These are phyloP conservation scores for Nycticebus coucang DNA, from an alignment of 2,113 vertebrate genomes.

Conservation along the genomic window DNA sequence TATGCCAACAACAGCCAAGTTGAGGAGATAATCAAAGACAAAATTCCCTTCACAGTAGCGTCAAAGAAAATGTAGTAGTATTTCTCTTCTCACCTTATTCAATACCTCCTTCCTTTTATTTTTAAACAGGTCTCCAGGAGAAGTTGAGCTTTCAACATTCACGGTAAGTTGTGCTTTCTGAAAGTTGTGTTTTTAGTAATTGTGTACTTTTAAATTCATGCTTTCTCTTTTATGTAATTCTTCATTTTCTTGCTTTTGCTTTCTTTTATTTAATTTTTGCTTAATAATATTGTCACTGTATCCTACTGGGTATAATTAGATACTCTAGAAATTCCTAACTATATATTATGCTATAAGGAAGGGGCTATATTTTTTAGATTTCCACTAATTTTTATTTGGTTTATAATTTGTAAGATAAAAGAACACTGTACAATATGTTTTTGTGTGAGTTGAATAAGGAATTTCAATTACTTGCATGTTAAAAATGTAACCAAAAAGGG, in stretches of 20 bases:
- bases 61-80: neutral
- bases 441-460: slow-evolving; percentile 17
- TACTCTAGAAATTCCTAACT: slow-evolving; percentile 28
- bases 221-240: neutral
- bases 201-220: neutral
- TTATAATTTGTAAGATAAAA: slow-evolving; percentile 59
- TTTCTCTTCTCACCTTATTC: slow-evolving; percentile 48
- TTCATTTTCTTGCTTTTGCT: slow-evolving; percentile 15
- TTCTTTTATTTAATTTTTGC: slow-evolving; percentile 41
- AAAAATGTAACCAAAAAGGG: neutral
- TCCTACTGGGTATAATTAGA: slow-evolving; percentile 18
- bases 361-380: slow-evolving; percentile 37
- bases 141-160: slow-evolving; percentile 86
- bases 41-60: too few relatives aligned
- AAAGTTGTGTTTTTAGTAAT: slow-evolving; percentile 39
- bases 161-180: slow-evolving; percentile 87
- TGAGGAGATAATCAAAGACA: too few relatives aligned
- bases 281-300: slow-evolving; percentile 16
- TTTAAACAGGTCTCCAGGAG: slow-evolving; percentile 89
- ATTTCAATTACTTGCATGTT: neutral
- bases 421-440: neutral
- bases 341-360: neutral
- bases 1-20: too few relatives aligned
- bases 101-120: slow-evolving; percentile 75
- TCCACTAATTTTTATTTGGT: slow-evolving; percentile 50